Conservation (phyloP, 2,888 invertebrate genomes). For the Mystacides longicornis region DNA sequence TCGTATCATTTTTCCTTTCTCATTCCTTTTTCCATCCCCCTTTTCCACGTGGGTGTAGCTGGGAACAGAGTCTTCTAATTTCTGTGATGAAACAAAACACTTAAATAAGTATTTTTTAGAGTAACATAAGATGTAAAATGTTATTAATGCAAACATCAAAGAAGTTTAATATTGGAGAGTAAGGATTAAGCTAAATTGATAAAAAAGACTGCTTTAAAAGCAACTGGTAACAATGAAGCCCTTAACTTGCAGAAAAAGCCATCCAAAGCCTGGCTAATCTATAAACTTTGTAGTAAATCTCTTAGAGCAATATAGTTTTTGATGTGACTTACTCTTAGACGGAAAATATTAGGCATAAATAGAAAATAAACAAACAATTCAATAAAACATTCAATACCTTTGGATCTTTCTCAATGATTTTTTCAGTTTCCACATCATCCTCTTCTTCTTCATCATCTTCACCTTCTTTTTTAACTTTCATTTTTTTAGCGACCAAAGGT, state of each 20-base stretch:
- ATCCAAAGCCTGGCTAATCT: too few relatives aligned
- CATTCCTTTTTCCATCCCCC: slow-evolving; percentile 20
- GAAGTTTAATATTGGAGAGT: background rate
- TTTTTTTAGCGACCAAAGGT: slow-evolving; percentile 47
- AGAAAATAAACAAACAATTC: too few relatives aligned
- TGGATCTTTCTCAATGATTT: slow-evolving; percentile 43
- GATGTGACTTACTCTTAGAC: too few relatives aligned
- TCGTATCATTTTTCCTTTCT: slow-evolving; percentile 20
- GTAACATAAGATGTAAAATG: background rate
- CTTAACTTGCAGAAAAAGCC: too few relatives aligned
- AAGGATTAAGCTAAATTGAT: background rate
- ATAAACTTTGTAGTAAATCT: too few relatives aligned
- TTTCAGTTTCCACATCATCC: slow-evolving; percentile 57
- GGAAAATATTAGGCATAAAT: too few relatives aligned
- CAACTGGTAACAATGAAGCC: too few relatives aligned
- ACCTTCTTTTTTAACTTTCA: slow-evolving; percentile 38
- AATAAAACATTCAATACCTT: too few relatives aligned
- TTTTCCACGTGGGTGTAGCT: slow-evolving; percentile 23
- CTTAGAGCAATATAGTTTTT: too few relatives aligned
- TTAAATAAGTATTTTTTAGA: background rate
- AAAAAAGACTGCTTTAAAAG: background rate
- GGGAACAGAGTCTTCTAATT: slow-evolving; percentile 19
- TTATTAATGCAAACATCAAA: background rate
- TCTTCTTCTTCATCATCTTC: slow-evolving; percentile 58
- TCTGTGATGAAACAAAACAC: slow-evolving; percentile 6